A percentile compares a stretch with the other conserved stretches of the same genome.
Evolutionary conservation across 2,888 invertebrate species (phyloP).

Genomic region (Chironomus riparius): DNA sequence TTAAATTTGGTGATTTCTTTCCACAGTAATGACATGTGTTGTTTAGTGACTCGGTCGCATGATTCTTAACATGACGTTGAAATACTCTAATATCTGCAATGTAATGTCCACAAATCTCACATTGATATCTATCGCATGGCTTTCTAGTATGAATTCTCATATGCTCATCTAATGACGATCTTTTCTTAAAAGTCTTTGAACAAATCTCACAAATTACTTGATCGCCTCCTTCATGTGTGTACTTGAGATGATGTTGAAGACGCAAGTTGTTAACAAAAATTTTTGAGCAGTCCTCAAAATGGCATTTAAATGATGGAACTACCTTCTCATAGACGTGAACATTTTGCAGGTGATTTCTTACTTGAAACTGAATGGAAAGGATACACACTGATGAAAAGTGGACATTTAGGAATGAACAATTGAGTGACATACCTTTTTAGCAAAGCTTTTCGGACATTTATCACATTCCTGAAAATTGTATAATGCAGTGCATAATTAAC

Average conservation of each 20-base stretch:
- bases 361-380: slow-evolving; percentile 32
- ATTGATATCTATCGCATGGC: slow-evolving; percentile 7
- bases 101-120: slow-evolving; percentile 20
- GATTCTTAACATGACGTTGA: slow-evolving; percentile 25
- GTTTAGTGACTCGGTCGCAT: slow-evolving; percentile 32
- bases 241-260: slow-evolving; percentile 15
- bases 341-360: slow-evolving; percentile 38
- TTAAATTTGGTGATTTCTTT: slow-evolving; percentile 38
- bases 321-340: slow-evolving; percentile 22
- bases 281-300: not conserved
- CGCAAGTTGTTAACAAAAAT: slow-evolving; percentile 3
- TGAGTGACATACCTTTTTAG: slow-evolving; percentile 32
- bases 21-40: slow-evolving; percentile 39
- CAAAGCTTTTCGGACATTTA: slow-evolving; percentile 38
- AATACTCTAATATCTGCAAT: not conserved
- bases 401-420: too few relatives aligned
- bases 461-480: slow-evolving; percentile 33
- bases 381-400: too few relatives aligned
- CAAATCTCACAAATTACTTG: slow-evolving; percentile 20
- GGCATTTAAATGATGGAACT: slow-evolving; percentile 2
- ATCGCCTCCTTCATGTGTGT: not conserved
- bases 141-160: not conserved
- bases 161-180: slow-evolving; percentile 5
- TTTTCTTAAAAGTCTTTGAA: not conserved
- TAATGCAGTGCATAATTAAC: not conserved